Base-by-base conservation (phyloP, 2,888 invertebrate species). In the Clusia tigrina region DNA sequence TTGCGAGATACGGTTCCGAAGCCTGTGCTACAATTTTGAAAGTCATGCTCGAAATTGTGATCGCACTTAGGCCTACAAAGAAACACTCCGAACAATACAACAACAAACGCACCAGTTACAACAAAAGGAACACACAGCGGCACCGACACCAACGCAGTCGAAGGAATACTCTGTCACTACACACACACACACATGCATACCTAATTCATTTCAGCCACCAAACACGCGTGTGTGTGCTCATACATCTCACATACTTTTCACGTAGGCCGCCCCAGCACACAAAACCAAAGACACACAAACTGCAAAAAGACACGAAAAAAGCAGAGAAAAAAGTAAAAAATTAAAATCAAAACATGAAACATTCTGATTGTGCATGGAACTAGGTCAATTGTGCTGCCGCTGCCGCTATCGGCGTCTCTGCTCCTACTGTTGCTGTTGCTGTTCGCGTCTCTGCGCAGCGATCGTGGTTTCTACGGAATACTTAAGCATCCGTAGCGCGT, bases 401-500 rank as follows among this genome's bases (percentile, higher is more conserved):
- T n/a, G n/a, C n/a, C n/a, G 32, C 12, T 17, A 54, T 51, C 53
- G 58, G 24, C 42, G 18, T 6, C 9, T 53, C 20, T 53, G 63
- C 22, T 32, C 52, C 42, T 18, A 53, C 51, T 10, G n/a, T 25
- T 23, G 22, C 48, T 51, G 22, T 32, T 65, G 54, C 53, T 24
- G 59, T 42, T 25, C 55, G 12, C 46, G 37, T 48, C 26, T 65
- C 25, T 55, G 54, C 54, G 26, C 62, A n/a, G 54, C 46, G 65
- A 22, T 62, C 67, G 65, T 55, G 68, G 66, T 66, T 72, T 69
- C 66, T 71, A 22, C 70, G 75, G 81, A 80, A 80, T 80, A 80
- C 72, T 79, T 74, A 80, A 80, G 77, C 78, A 80, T 79, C 79
- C 78, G n/a, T n/a, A n/a, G n/a, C n/a, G 79, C 73, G 71, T 79